These are phyloP conservation scores for Takifugu flavidus DNA, from an alignment of 2,113 vertebrate species.

Conservation along the genomic window DNA sequence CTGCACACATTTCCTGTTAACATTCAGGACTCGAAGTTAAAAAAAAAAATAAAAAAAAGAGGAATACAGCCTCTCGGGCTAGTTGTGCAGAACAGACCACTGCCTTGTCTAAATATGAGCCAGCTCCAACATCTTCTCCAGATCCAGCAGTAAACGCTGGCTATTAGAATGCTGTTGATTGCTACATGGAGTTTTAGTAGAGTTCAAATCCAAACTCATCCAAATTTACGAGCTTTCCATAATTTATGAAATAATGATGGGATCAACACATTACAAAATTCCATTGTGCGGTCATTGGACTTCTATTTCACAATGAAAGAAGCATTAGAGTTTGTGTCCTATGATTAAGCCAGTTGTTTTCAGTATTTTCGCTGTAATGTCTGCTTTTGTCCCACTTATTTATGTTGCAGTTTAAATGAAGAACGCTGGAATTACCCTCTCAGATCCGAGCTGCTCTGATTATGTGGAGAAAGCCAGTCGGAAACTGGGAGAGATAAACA, in stretches of 20 bases:
- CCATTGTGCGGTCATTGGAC: background rate
- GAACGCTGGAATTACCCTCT: constrained; percentile 13
- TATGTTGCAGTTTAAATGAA: constrained; percentile 6
- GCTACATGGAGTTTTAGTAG: background rate
- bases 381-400: constrained; percentile 10
- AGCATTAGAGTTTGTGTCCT: constrained; percentile 22
- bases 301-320: background rate
- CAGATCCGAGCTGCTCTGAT: constrained; percentile 61
- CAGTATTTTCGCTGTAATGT: constrained; percentile 11
- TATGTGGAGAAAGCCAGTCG: constrained; percentile 68
- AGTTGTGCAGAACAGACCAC: constrained; percentile 59
- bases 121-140: constrained; percentile 52
- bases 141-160: constrained; percentile 29
- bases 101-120: constrained; percentile 67
- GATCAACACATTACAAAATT: too few relatives aligned
- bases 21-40: constrained; percentile 43
- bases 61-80: constrained; percentile 63
- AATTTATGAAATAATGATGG: too few relatives aligned
- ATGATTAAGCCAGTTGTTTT: constrained; percentile 27
- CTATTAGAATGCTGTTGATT: constrained; percentile 4
- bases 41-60: constrained; percentile 18
- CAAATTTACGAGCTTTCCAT: background rate
- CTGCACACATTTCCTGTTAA: constrained; percentile 72
- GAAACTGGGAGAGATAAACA: constrained; percentile 76
- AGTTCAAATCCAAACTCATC: background rate